Conservation (phyloP, 2,113 vertebrate genomes). For the Corydoras sp. region DNA sequence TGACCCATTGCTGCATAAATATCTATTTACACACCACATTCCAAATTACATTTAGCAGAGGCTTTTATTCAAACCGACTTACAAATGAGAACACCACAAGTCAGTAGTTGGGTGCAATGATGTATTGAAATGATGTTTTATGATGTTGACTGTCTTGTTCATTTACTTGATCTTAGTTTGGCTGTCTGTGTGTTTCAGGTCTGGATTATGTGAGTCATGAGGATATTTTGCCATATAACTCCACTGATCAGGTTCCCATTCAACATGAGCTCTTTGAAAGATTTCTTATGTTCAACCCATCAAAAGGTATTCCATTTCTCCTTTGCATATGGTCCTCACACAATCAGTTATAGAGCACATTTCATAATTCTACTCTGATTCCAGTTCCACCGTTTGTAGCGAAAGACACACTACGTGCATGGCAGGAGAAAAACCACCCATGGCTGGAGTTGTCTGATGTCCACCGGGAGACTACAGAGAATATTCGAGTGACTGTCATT, state of each 20-base stretch:
- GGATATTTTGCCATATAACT: slow-evolving; percentile 82
- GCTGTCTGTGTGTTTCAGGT: slow-evolving; percentile 53
- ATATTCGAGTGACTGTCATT: slow-evolving; percentile 82
- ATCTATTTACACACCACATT: no score
- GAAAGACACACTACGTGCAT: slow-evolving; percentile 74
- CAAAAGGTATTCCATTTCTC: slow-evolving; percentile 67
- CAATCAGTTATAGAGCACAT: background rate
- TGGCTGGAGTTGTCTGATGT: slow-evolving; percentile 85
- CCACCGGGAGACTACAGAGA: slow-evolving; percentile 82
- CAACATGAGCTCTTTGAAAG: slow-evolving; percentile 85
- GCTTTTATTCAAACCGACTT: no score
- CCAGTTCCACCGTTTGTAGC: slow-evolving; percentile 75
- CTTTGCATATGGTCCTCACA: background rate
- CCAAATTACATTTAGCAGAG: no score
- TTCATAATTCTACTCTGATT: background rate
- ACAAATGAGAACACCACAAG: no score
- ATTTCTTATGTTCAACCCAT: slow-evolving; percentile 76
- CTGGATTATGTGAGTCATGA: slow-evolving; percentile 86
- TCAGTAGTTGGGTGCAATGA: no score
- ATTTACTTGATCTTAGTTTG: no score
- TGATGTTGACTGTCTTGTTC: no score
- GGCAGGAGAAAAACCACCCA: slow-evolving; percentile 87
- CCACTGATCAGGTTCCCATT: slow-evolving; percentile 81
- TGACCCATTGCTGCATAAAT: no score
- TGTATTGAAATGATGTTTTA: no score